Evolutionary conservation across 2,797 vertebrate genomes (phyloP), one percentile per base, ranked within the genome.

Genomic region (Anguilla obscura): DNA sequence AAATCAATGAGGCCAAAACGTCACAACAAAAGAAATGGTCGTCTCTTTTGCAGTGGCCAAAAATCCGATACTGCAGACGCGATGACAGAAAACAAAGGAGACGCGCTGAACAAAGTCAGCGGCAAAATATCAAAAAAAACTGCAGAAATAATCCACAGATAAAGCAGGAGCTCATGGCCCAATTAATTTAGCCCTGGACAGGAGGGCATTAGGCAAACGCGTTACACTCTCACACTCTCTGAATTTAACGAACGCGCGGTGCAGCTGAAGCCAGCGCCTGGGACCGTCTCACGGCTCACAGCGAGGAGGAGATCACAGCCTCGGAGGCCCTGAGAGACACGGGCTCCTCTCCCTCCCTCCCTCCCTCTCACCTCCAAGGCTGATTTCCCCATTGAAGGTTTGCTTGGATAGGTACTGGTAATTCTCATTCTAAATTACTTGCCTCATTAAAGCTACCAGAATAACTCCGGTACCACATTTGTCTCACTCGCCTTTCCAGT

Each of bases 401-500:
- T 82, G 79, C 79, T n/a, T 48, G 79, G 79, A 50, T 50, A 50
- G 79, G 40, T 50, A 82, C 79, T 50, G 79, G 18, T 82, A 50
- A 82, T 82, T 50, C 79, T 48, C 45, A 50, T 82, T 82, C 79
- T 82, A 50, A 82, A 82, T 82, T 48, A 82, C 79, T 50, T 82
- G 79, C 40, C 79, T 82, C 79, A 82, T 50, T 82, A 82, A 50
- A 79, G 79, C 16, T n/a, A 82, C 79, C 45, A 33, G 79, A 82
- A 82, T 82, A 82, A 82, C 40, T 82, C 40, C 6, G 10, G 21
- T 50, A 48, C 40, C 79, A 10, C 79, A 82, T 21, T 82, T 82
- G 79, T 82, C 40, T 82, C 45, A 48, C 79, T 82, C 27, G 79
- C 18, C 45, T n/a, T 50, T n/a, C 18, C 45, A 50, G 79, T 50